Conservation (phyloP, 2,113 vertebrate species). For the western clawed frog (Xenopus tropicalis) region DNA sequence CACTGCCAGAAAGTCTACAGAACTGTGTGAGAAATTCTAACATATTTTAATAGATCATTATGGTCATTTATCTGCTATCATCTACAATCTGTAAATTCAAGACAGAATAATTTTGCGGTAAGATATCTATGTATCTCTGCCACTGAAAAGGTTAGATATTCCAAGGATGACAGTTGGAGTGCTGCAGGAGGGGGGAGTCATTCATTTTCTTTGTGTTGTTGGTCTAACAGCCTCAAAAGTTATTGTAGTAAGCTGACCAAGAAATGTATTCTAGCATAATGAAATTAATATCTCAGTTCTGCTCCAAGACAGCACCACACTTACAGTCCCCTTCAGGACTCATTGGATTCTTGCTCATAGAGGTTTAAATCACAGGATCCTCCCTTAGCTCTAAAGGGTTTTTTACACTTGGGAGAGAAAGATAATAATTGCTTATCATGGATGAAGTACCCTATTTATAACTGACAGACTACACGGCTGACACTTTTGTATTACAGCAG, state of each 20-base stretch:
- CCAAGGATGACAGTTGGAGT: no score
- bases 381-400: constrained; percentile 65
- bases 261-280: constrained; percentile 58
- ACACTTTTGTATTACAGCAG: constrained; percentile 64
- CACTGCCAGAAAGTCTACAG: no score
- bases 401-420: constrained; percentile 68
- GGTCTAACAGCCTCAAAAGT: constrained; percentile 56
- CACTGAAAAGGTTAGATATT: no score
- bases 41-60: no score
- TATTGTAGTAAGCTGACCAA: constrained; percentile 60
- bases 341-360: constrained; percentile 58
- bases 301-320: constrained; percentile 55
- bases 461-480: constrained; percentile 62
- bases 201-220: constrained; percentile 52
- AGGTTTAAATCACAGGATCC: constrained; percentile 63
- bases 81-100: not conserved
- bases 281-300: constrained; percentile 65
- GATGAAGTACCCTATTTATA: constrained; percentile 73
- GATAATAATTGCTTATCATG: constrained; percentile 70
- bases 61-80: not conserved
- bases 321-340: constrained; percentile 68
- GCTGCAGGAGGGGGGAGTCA: constrained; percentile 32
- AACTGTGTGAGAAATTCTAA: no score
- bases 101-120: no score
- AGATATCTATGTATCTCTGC: no score